Evolutionary conservation across 2,113 vertebrate species (phyloP).

Genomic region (Serilophus lunatus): DNA sequence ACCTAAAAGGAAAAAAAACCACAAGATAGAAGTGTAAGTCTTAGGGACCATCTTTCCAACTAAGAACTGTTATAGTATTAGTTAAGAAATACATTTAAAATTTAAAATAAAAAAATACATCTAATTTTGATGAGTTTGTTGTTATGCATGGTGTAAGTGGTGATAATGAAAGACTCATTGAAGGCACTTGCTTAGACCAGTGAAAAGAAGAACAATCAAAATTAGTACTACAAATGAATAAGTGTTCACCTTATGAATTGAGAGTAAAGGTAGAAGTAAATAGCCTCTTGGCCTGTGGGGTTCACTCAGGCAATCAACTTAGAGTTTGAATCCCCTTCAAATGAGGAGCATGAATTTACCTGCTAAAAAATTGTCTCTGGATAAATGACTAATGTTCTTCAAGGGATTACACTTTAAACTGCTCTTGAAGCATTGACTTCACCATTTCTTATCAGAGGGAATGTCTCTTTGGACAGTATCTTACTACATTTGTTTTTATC

Average conservation of each 20-base stretch:
- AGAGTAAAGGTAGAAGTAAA: neutral
- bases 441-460: neutral
- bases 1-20: constrained; percentile 73
- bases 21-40: neutral
- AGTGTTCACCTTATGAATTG: neutral
- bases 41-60: neutral
- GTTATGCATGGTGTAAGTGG: neutral
- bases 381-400: too few relatives aligned
- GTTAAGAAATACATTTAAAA: neutral
- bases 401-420: neutral
- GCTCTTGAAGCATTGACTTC: neutral
- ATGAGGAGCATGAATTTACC: neutral
- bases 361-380: neutral
- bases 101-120: neutral
- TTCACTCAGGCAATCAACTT: neutral
- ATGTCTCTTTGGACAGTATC: neutral
- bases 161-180: neutral
- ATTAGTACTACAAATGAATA: neutral
- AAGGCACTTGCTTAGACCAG: neutral
- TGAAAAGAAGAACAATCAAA: neutral
- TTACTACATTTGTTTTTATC: neutral
- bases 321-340: neutral
- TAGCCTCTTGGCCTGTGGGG: neutral
- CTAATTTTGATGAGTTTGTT: neutral
- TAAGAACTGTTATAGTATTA: neutral